Conservation (phyloP, 1,140 invertebrate species). For the Drepana arcuata region DNA sequence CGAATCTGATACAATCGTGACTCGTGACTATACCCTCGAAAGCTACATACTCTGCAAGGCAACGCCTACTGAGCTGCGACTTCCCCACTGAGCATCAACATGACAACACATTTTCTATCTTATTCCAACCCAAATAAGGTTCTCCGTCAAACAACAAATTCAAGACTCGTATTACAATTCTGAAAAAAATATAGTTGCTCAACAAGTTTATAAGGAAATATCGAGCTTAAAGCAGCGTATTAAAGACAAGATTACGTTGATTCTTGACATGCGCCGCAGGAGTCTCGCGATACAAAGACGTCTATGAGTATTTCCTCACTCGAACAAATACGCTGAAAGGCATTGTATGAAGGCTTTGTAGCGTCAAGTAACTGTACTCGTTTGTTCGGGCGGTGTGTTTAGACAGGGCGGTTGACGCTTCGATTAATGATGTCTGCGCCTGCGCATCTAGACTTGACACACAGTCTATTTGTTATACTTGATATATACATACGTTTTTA, state of each 20-base stretch:
- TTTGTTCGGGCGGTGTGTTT: slow-evolving; percentile 35
- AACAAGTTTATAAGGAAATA: slow-evolving; percentile 1
- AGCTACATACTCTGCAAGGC: slow-evolving; percentile 14
- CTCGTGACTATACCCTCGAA: slow-evolving; percentile 5
- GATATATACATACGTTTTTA: slow-evolving; percentile 14
- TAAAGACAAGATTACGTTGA: slow-evolving; percentile 13
- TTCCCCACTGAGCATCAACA: no score
- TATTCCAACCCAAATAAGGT: no score
- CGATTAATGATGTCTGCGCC: slow-evolving; percentile 28
- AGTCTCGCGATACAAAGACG: slow-evolving; percentile 25
- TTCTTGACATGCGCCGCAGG: slow-evolving; percentile 21
- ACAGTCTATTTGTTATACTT: slow-evolving; percentile 2
- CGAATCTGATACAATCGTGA: slow-evolving; percentile 22
- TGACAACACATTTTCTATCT: no score
- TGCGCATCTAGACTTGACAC: slow-evolving; percentile 14
- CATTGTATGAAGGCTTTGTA: slow-evolving; percentile 26
- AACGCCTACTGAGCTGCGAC: slow-evolving; percentile 41
- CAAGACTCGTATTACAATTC: no score
- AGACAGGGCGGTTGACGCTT: slow-evolving; percentile 30
- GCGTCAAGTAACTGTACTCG: slow-evolving; percentile 29
- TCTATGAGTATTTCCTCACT: slow-evolving; percentile 36
- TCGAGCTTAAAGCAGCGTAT: not conserved
- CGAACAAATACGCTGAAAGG: slow-evolving; percentile 38
- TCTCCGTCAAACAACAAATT: no score
- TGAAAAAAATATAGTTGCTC: slow-evolving; percentile 15